A percentile compares a stretch with the other conserved stretches of the same genome.
These are phyloP conservation scores for Biston stratarius DNA, from an alignment of 2,888 invertebrate species.

Conservation along the genomic window DNA sequence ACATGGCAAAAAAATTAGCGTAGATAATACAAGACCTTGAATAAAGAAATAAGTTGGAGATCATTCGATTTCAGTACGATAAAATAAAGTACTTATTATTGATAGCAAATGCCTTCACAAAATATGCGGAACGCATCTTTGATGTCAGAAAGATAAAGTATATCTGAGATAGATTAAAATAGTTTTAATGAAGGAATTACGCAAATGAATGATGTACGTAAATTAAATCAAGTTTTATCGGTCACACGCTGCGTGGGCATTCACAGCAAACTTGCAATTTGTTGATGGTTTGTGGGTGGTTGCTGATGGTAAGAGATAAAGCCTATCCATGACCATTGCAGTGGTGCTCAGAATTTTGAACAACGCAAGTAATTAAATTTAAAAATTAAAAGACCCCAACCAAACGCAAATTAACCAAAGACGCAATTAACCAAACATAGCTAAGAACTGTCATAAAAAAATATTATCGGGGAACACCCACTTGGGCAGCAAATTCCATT, in stretches of 20 bases:
- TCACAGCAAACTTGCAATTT: background rate
- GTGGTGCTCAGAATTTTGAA: too few species aligned
- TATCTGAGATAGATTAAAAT: background rate
- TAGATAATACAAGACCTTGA: background rate
- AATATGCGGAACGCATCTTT: background rate
- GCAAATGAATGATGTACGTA: background rate
- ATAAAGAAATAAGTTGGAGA: background rate
- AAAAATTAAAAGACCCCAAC: too few species aligned
- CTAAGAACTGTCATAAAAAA: too few species aligned
- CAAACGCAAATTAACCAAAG: too few species aligned
- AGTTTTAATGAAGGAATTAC: background rate
- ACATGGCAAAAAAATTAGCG: background rate
- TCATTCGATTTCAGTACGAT: background rate
- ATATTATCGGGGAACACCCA: too few species aligned
- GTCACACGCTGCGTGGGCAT: background rate
- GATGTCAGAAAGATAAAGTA: background rate
- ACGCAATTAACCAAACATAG: too few species aligned
- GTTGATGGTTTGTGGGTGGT: background rate
- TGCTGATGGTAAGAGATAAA: too few species aligned
- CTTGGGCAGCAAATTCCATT: too few species aligned
- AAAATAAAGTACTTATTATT: background rate
- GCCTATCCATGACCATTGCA: too few species aligned
- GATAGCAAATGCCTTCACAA: background rate
- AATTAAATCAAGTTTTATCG: too few species aligned
- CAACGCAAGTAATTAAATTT: too few species aligned